A percentile compares a stretch with the other conserved stretches of the same genome.
phyloP scores from a whole-genome alignment of 2,888 invertebrate species.

The Spodoptera littoralis region DNA sequence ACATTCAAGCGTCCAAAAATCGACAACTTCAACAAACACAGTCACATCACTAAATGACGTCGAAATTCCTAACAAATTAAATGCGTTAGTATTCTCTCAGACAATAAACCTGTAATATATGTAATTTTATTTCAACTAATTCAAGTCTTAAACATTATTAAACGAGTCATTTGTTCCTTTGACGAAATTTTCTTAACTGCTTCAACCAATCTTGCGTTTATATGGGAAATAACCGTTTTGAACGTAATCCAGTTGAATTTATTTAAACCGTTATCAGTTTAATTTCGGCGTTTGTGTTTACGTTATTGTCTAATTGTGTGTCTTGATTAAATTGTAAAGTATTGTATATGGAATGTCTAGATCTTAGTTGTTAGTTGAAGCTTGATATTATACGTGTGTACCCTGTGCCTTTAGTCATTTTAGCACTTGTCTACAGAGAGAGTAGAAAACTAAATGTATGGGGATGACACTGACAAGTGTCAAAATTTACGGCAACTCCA shows the following conservation, averaged over 20 bases:
- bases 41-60: constrained; percentile 38
- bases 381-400: too few species aligned
- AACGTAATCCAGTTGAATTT: constrained; percentile 1
- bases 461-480: too few species aligned
- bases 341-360: too few species aligned
- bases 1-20: not conserved
- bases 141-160: constrained; percentile 26
- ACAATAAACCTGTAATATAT: constrained; percentile 42
- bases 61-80: constrained; percentile 52
- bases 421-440: too few species aligned
- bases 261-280: not conserved
- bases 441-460: too few species aligned
- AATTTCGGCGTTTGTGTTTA: too few species aligned
- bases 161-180: constrained; percentile 18
- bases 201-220: constrained; percentile 13
- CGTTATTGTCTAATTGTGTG: too few species aligned
- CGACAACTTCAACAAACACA: not conserved
- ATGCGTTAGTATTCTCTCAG: constrained; percentile 33
- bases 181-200: constrained; percentile 17
- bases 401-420: too few species aligned
- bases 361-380: too few species aligned
- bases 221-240: constrained; percentile 2
- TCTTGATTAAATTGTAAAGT: too few species aligned
- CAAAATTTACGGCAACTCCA: too few species aligned
- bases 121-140: constrained; percentile 49